phyloP scores from a whole-genome alignment of 1,140 invertebrate genomes.

The Phymastichus coffea region DNA sequence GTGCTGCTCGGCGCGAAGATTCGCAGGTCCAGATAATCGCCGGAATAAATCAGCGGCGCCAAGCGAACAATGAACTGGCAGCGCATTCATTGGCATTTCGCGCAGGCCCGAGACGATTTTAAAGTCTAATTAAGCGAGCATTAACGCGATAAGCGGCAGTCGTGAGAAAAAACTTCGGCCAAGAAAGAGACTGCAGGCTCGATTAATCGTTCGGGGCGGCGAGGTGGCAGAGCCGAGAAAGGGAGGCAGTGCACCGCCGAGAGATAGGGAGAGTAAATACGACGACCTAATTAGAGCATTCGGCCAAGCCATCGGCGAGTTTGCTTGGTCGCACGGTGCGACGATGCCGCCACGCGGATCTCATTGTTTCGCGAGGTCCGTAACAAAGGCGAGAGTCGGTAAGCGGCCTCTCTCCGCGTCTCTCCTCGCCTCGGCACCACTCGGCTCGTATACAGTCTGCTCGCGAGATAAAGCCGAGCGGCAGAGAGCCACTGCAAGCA shows the following conservation, averaged over 20 bases:
- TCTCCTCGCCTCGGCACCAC: not conserved
- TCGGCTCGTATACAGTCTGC: too few relatives aligned
- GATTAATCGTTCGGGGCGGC: not conserved
- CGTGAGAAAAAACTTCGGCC: not conserved
- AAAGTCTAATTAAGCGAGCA: slow-evolving; percentile 21
- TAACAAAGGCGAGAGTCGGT: slow-evolving; percentile 30
- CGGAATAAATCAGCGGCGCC: not conserved
- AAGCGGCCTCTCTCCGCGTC: not conserved
- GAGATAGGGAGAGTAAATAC: not conserved
- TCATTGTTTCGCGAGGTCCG: slow-evolving; percentile 31
- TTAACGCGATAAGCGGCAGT: slow-evolving; percentile 4
- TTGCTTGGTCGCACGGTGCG: not conserved
- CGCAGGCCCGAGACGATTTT: not conserved
- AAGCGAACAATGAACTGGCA: slow-evolving; percentile 3
- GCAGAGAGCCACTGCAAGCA: too few relatives aligned
- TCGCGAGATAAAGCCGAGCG: not conserved
- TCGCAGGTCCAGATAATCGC: slow-evolving; percentile 12
- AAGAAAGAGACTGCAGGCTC: not conserved
- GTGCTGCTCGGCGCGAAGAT: too few relatives aligned
- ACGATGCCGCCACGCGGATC: slow-evolving; percentile 8
- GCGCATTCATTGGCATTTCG: slow-evolving; percentile 4
- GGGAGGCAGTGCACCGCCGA: too few relatives aligned
- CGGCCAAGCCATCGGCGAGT: not conserved
- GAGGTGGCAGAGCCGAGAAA: too few relatives aligned
- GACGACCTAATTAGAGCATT: slow-evolving; percentile 11